Evolutionary conservation across 1,140 invertebrate species (phyloP).

Genomic region (Drosophila prosaltans): DNA sequence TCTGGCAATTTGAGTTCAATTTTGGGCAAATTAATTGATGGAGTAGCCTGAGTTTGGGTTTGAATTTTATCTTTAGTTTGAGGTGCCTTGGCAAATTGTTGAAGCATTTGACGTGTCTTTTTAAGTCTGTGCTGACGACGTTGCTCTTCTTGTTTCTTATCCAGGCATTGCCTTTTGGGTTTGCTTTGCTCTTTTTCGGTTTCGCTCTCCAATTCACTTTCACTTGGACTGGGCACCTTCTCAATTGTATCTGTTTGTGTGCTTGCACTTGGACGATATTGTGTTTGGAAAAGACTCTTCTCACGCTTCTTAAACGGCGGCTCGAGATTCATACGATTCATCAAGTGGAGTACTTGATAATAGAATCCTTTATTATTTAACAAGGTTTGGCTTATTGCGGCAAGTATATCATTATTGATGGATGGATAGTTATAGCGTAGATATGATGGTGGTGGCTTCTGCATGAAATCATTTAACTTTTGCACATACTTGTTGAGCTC

Average conservation of each 20-base stretch:
- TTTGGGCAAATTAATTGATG: conserved; percentile 25
- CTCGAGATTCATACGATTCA: conserved; percentile 97
- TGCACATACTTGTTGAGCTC: conserved; percentile 87
- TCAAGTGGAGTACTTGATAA: conserved; percentile 94
- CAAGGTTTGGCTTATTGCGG: conserved; percentile 91
- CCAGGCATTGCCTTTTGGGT: conserved; percentile 85
- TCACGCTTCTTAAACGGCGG: conserved; percentile 87
- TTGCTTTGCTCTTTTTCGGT: conserved; percentile 11
- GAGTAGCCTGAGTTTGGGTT: not conserved
- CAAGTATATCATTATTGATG: conserved; percentile 88
- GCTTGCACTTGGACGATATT: conserved; percentile 10
- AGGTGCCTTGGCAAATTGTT: conserved; percentile 27
- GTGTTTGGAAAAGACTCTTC: not conserved
- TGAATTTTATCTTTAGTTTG: not conserved
- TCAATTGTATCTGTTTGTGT: conserved; percentile 64
- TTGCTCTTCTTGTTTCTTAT: conserved; percentile 22
- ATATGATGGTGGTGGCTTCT: conserved; percentile 89
- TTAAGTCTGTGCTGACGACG: conserved; percentile 27
- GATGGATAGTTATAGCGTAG: conserved; percentile 90
- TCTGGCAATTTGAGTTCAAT: conserved; percentile 59
- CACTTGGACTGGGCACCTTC: conserved; percentile 32
- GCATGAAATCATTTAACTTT: conserved; percentile 87
- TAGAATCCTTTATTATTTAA: conserved; percentile 92
- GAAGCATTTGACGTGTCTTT: conserved; percentile 55
- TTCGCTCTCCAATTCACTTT: conserved; percentile 88